phyloP scores from a whole-genome alignment of 2,113 vertebrate species.

The Shinisaurus crocodilurus region DNA sequence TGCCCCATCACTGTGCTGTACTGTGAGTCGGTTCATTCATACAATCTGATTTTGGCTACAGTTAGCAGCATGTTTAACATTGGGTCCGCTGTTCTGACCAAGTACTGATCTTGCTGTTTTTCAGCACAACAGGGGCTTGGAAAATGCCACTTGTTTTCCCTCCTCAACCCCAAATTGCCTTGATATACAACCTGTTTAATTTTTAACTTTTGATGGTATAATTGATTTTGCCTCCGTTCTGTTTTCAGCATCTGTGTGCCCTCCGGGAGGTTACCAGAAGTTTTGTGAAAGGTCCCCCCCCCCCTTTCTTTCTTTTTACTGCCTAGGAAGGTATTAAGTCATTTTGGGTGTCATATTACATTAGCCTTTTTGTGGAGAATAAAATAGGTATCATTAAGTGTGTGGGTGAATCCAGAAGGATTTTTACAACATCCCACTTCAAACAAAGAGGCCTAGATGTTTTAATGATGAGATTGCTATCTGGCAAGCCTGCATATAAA shows the following conservation, averaged over 20 bases:
- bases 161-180: not conserved
- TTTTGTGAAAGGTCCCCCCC: not conserved
- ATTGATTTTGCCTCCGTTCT: slow-evolving; percentile 28
- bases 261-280: not conserved
- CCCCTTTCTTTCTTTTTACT: not conserved
- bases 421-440: slow-evolving; percentile 31
- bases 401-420: slow-evolving; percentile 39
- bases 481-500: slow-evolving; percentile 68
- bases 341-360: rapidly evolving
- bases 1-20: not conserved
- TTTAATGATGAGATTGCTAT: slow-evolving; percentile 67
- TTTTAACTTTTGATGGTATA: slow-evolving; percentile 53
- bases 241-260: not conserved
- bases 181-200: not conserved
- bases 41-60: not conserved
- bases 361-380: not conserved
- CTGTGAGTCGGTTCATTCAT: not conserved
- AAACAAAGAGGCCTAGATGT: slow-evolving; percentile 44
- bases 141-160: slow-evolving; percentile 27
- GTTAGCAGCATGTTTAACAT: not conserved
- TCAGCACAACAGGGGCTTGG: slow-evolving; percentile 14
- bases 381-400: slow-evolving; percentile 11
- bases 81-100: not conserved
- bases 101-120: not conserved
- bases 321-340: slow-evolving; percentile 6